Conservation (phyloP, 2,113 vertebrate species). For the Lophochroa leadbeateri region DNA sequence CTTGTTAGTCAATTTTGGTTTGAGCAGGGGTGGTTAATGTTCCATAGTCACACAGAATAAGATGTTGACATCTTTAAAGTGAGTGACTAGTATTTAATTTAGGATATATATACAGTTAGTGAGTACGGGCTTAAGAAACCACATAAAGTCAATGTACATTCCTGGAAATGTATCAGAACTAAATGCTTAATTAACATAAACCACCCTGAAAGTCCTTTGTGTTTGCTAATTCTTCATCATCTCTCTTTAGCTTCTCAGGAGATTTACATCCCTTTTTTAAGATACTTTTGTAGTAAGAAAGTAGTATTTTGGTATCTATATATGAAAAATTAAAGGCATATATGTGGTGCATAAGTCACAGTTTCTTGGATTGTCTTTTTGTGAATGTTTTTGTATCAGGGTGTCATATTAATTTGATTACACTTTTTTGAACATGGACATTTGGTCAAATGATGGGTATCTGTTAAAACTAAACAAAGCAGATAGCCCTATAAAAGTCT, state of each 20-base stretch:
- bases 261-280: neutral
- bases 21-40: neutral
- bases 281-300: neutral
- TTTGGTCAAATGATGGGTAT: neutral
- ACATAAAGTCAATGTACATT: neutral
- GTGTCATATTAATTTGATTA: neutral
- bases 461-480: neutral
- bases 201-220: neutral
- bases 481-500: neutral
- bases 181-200: neutral
- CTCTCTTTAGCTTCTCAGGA: neutral
- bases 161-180: neutral
- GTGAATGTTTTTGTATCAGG: neutral
- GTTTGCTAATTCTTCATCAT: neutral
- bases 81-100: neutral
- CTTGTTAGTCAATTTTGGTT: neutral
- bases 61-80: neutral
- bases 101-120: neutral
- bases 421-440: neutral
- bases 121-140: neutral
- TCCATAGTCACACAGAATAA: neutral
- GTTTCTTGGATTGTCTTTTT: neutral
- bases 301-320: neutral
- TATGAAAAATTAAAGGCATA: neutral
- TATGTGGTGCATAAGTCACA: neutral